Evolutionary conservation across 2,888 invertebrate species (phyloP).

Genomic region (Sceliomorpha sp.): DNA sequence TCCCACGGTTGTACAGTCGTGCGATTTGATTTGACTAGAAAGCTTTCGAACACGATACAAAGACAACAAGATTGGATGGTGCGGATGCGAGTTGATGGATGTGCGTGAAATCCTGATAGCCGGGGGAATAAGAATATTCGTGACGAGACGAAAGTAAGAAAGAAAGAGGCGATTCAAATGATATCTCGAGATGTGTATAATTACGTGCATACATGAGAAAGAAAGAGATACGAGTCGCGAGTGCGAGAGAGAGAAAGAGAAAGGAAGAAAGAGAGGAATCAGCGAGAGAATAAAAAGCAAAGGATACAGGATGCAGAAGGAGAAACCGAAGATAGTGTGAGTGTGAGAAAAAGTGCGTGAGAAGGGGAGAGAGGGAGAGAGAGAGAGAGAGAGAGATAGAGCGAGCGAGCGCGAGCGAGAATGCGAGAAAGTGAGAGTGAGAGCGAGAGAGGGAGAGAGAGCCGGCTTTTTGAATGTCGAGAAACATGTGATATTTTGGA

Average conservation of each 20-base stretch:
- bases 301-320: conserved; percentile 33
- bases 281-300: conserved; percentile 53
- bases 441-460: conserved; percentile 34
- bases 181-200: conserved; percentile 53
- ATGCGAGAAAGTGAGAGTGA: conserved; percentile 24
- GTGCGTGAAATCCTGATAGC: conserved; percentile 75
- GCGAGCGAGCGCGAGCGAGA: conserved; percentile 19
- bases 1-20: conserved; percentile 78
- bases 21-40: conserved; percentile 79
- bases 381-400: conserved; percentile 29
- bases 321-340: conserved; percentile 57
- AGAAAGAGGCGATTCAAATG: conserved; percentile 53
- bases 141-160: conserved; percentile 63
- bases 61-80: conserved; percentile 80
- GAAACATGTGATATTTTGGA: conserved; percentile 53
- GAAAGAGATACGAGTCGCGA: conserved; percentile 1
- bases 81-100: conserved; percentile 79
- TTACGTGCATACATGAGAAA: background rate
- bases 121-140: conserved; percentile 63
- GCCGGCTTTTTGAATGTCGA: conserved; percentile 51
- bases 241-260: conserved; percentile 46
- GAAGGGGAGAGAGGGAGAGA: conserved; percentile 14
- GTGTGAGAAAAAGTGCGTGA: conserved; percentile 36
- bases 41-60: conserved; percentile 79
- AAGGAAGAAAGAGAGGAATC: conserved; percentile 34